Base-by-base conservation (phyloP, 2,113 vertebrate species). In the Myiagra hebetior region DNA sequence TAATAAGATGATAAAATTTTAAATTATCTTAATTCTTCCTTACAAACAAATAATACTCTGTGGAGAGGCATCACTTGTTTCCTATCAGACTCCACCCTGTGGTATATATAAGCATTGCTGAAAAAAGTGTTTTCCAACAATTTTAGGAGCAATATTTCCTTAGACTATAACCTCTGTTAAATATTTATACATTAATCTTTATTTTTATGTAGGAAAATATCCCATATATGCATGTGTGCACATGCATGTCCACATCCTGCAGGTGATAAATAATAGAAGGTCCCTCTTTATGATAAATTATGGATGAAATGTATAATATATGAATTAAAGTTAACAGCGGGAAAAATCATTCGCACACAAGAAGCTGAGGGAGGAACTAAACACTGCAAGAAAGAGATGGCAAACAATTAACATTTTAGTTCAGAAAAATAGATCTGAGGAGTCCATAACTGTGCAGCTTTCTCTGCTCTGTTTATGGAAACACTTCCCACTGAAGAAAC, bases 231-330 rank as follows among this genome's bases (percentile, higher is more conserved):
- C 92, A 85, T 83, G 87, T 95, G 70, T 92, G 91, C 95, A 92
- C 92, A 94, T 93, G 84, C 87, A 91, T 93, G 74, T 94, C 85
- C 72, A 64, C 56, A 68, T 85, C 56, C 76, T 73, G 87, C 33
- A 89, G 93, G 46, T 86, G 74, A 93, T 97, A 92, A 97, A 97
- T 97, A 94, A 97, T 96, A 79, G 75, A 97, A 94, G 15, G 83
- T 87, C 68, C 42, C 42, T 65, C 62, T 90, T 95, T 80, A 76
- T 83, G 67, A 24, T 97, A 86, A 97, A 97, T 96, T 94, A 97
- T 96, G 77, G 56, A 97, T 95, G 87, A 60, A 28, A 96, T 97
- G 90, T 95, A 97, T 97, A 95, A 97, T 96, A 94, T 53, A 97
- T 97, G 92, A 97, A 94, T 70, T 91, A 60, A 83, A 91, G 91